Percentiles rank a stretch among this genome's conserved stretches.
These are phyloP conservation scores for Oligia latruncula DNA, from an alignment of 2,888 invertebrate species.

Conservation along the genomic window DNA sequence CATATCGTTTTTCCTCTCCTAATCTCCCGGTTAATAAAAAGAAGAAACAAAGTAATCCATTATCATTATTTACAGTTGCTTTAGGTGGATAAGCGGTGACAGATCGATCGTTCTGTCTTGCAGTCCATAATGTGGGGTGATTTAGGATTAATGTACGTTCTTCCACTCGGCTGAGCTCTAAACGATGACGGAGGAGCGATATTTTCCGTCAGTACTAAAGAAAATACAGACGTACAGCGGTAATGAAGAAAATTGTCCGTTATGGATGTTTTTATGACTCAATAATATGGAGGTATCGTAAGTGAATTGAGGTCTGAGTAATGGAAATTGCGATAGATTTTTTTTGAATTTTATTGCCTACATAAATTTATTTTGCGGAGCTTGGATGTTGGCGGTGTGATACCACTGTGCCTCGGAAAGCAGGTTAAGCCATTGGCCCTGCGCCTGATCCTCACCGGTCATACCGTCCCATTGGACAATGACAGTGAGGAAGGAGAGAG, in stretches of 20 bases:
- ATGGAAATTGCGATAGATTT: conserved; percentile 31
- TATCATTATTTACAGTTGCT: conserved; percentile 81
- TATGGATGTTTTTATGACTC: conserved; percentile 54
- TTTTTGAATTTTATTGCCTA: conserved; percentile 3
- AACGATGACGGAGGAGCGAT: conserved; percentile 52
- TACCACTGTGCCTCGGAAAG: background rate
- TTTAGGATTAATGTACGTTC: conserved; percentile 64
- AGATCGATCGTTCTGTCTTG: conserved; percentile 69
- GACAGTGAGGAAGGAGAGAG: background rate
- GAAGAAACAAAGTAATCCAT: conserved; percentile 78
- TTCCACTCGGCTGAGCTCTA: conserved; percentile 43
- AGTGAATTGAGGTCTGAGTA: conserved; percentile 48
- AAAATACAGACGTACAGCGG: conserved; percentile 53
- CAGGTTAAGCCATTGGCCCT: background rate
- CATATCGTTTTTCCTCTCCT: conserved; percentile 79
- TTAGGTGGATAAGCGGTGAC: conserved; percentile 71
- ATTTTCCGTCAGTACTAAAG: conserved; percentile 37
- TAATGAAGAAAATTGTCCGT: conserved; percentile 58
- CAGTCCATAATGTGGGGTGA: conserved; percentile 62
- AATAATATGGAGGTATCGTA: conserved; percentile 32
- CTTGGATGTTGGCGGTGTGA: background rate
- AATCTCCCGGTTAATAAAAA: conserved; percentile 80
- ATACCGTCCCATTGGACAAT: too few relatives aligned
- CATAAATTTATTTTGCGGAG: background rate
- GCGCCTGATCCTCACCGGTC: too few relatives aligned